Evolutionary conservation across 1,140 invertebrate species (phyloP), one percentile per base, ranked within the genome.

Genomic region (Eriosoma lanigerum): DNA sequence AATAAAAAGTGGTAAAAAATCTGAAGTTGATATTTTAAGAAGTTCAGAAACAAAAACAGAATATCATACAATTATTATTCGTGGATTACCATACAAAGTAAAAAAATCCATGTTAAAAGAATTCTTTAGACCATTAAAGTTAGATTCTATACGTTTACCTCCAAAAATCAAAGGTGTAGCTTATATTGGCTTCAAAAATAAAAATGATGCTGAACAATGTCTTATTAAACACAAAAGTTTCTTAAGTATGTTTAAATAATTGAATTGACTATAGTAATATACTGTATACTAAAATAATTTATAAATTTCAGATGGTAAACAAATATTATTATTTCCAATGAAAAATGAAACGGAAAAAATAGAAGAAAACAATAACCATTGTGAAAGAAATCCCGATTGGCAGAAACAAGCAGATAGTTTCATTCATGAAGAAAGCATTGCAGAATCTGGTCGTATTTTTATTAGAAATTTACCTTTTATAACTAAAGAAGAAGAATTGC

Each of bases 371-470:
- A 76, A 85, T 64, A 82, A 84, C 85, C 52, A 83, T 83, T 82
- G 85, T 86, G 84, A 86, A 84, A 82, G 85, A 84, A 85, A 81
- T 72, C 17, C 81, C 83, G 13, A 87, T 87, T 92, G 90, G 92
- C 89, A 90, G 83, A 89, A 89, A 83, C 93, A 93, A 86, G 88
- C 91, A 84, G 89, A 92, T 54, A 86, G 87, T 29, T 83, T 93
- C 10, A 90, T 91, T 84, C 89, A 91, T 83, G 93, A 93, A 86
- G 95, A 96, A 86, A 89, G 88, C 81, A 92, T 97, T 81, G 93
- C 90, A 3, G 94, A 96, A 86, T 96, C 96, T 83, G 98, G 98
- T 3, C 90, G 93, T 82, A 93, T 99, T 82, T 99, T 97, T 89
- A 88, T 98, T 15, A 88, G 98, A 82, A 99, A 99, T 89, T 87